Evolutionary conservation across 2,888 invertebrate species (phyloP), one percentile per base, ranked within the genome.

Genomic region (Patella ulyssiponensis): DNA sequence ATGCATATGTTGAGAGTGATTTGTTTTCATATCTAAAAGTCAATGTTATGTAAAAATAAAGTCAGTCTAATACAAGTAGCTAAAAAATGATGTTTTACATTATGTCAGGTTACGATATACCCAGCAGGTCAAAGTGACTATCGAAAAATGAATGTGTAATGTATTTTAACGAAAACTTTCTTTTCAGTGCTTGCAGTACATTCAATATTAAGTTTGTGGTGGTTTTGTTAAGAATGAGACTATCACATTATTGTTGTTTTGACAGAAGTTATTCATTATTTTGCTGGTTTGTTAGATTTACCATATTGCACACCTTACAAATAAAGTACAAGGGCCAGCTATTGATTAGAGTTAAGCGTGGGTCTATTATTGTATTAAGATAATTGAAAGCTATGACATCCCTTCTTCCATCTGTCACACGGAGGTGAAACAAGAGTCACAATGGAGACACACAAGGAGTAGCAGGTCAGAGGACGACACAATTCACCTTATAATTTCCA

Each of bases 371-470:
- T 64, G 64, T 64, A 64, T 64, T 64, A 64, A 64, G 64, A 64
- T 64, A 64, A 64, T 64, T 64, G 64, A 64, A 64, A 64, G 64
- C 64, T 64, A 64, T 64, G 64, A 64, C 64, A 64, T 64, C 64
- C 64, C 64, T 64, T 64, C 64, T 64, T 64, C 64, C 64, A 64
- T 64, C 64, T 64, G 64, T 64, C 64, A 64, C 64, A 64, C 23
- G 20, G 23, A 64, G 64, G 64, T 64, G 64, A 64, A 64, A 64
- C 64, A 64, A 23, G 64, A 64, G 64, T 64, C 64, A 64, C 23
- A 64, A 64, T 64, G 64, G 64, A 64, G 64, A 23, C 64, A 64
- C 23, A 20, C 23, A 23, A 64, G 64, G 64, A 64, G 64, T 23
- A 12, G 64, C 23, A 23, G 64, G 64, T 64, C 64, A 64, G 64